Percentiles rank a stretch among this genome's conserved stretches.
Evolutionary conservation across 2,113 vertebrate genomes (phyloP).

Genomic region (Hystrix cristata): DNA sequence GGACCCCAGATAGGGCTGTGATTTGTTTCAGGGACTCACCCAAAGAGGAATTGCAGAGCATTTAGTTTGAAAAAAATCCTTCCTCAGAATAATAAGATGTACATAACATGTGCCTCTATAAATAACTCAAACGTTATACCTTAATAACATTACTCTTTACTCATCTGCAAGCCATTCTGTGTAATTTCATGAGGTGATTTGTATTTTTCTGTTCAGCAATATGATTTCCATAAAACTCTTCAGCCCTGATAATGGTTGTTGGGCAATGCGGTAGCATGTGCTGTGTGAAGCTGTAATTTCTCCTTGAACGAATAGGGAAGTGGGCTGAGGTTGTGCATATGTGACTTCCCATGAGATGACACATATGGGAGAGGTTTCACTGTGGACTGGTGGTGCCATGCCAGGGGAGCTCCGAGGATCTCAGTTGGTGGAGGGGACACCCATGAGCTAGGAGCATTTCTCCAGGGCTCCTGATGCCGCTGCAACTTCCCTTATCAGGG

Average conservation of each 20-base stretch:
- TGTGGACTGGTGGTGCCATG: constrained; percentile 26
- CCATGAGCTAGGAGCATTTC: constrained; percentile 3
- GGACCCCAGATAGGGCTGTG: background rate
- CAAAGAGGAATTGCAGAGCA: background rate
- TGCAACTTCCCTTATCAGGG: constrained; percentile 65
- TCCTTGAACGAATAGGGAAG: constrained; percentile 23
- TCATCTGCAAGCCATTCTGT: background rate
- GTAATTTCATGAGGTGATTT: background rate
- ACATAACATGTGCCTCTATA: background rate
- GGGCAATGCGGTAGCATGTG: background rate
- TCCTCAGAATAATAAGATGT: background rate
- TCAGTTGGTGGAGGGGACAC: background rate
- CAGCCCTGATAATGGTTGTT: background rate
- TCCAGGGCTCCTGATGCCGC: constrained; percentile 42
- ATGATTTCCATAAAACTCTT: background rate
- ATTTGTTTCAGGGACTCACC: background rate
- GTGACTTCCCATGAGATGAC: constrained; percentile 32
- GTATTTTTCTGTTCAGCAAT: background rate
- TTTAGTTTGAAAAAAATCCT: background rate
- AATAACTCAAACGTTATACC: background rate
- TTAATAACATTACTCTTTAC: background rate
- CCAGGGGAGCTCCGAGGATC: constrained; percentile 56
- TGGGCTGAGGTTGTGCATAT: background rate
- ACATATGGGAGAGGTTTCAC: background rate
- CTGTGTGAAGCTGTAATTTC: background rate